phyloP scores from a whole-genome alignment of 2,888 invertebrate species.

The Pristionchus fissidentatus region DNA sequence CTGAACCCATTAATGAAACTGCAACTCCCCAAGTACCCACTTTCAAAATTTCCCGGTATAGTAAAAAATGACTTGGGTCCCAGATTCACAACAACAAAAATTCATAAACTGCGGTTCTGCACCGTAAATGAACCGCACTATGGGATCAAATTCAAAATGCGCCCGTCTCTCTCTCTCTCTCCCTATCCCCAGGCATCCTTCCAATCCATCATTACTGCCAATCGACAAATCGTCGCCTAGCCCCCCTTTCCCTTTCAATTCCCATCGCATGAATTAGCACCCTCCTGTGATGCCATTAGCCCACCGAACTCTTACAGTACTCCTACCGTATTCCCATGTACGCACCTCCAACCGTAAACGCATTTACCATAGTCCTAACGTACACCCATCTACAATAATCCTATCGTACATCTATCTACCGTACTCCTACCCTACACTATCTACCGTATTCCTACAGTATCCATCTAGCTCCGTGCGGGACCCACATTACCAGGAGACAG shows the following conservation, averaged over 20 bases:
- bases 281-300: too few relatives aligned
- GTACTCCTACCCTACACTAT: background rate
- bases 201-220: slow-evolving; percentile 39
- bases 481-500: background rate
- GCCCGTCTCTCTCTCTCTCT: slow-evolving; percentile 24
- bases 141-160: slow-evolving; percentile 21
- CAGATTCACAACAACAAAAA: too few relatives aligned
- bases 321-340: too few relatives aligned
- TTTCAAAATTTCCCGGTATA: too few relatives aligned
- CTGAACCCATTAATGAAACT: too few relatives aligned
- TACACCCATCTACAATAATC: too few relatives aligned
- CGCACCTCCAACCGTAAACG: background rate
- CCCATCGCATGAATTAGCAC: background rate
- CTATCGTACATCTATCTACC: background rate
- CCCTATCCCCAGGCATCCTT: slow-evolving; percentile 37
- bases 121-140: too few relatives aligned
- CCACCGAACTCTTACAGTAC: too few relatives aligned
- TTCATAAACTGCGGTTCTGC: too few relatives aligned
- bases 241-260: slow-evolving; percentile 36
- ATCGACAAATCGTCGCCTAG: slow-evolving; percentile 25
- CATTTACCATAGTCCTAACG: too few relatives aligned
- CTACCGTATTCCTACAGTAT: slow-evolving; percentile 13
- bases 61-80: too few relatives aligned
- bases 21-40: too few relatives aligned
- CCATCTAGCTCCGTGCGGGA: background rate